These are phyloP conservation scores for Steatornis caripensis DNA, from an alignment of 2,113 vertebrate species.

Conservation along the genomic window DNA sequence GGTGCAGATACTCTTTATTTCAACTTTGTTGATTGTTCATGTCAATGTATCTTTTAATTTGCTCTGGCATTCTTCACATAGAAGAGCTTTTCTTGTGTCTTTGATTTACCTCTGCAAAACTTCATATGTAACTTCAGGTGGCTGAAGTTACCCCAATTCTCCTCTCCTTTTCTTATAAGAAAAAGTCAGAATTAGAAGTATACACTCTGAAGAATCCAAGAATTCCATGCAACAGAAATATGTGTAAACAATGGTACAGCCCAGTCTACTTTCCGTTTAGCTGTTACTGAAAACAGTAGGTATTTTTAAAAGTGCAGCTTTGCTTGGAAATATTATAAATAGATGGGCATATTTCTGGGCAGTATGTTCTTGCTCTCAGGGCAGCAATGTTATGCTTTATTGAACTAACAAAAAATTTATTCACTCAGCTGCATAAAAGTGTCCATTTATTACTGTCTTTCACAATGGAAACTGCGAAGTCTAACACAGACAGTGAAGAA, in stretches of 20 bases:
- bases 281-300: background rate
- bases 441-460: background rate
- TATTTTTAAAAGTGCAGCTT: background rate
- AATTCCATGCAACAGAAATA: background rate
- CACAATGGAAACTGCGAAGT: background rate
- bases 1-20: background rate
- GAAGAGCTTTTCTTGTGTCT: background rate
- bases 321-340: background rate
- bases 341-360: background rate
- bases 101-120: background rate
- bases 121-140: background rate
- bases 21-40: background rate
- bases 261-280: background rate
- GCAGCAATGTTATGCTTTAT: background rate
- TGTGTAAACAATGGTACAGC: background rate
- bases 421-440: background rate
- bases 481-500: background rate
- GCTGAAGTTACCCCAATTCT: background rate
- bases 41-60: constrained; percentile 23
- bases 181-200: background rate
- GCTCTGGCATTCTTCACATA: background rate
- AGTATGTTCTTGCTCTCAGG: background rate
- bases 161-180: background rate
- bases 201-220: background rate
- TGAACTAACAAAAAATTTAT: background rate